Evolutionary conservation across 1,140 invertebrate genomes (phyloP), one percentile per base, ranked within the genome.

Genomic region (Drosophila orena): DNA sequence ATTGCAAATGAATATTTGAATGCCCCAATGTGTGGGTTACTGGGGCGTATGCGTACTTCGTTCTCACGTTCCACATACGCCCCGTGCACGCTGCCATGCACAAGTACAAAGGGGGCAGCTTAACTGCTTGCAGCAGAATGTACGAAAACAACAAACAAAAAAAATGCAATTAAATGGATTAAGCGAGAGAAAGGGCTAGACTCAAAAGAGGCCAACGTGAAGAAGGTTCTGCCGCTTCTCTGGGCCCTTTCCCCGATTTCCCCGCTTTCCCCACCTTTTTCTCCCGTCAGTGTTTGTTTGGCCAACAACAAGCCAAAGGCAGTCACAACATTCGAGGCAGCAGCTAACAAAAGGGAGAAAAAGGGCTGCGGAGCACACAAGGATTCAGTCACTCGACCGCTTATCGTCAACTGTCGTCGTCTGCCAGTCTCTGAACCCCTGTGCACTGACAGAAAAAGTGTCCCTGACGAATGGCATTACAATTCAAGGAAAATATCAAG

Each of bases 91-190:
- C 65, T 55, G 61, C 69, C 74, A 79, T 79, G 43, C 58, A 60
- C 64, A 47, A 65, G 52, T 68, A 59, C 71, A 77, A 77, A 65
- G 15, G 15, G n/a, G 14, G 35, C 24, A 27, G 38, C 61, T 79
- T 72, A 74, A 64, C 37, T 44, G 64, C 60, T 17, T 17, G 43
- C 62, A 30, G 14, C 35, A 61, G 54, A 57, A 57, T 35, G n/a
- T 22, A 46, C 34, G 22, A 22, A 61, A n/a, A n/a, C n/a, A n/a
- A n/a, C n/a, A n/a, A n/a, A n/a, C n/a, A n/a, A n/a, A n/a, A 17
- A 68, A 83, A 84, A 70, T 74, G 77, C 83, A 88, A 79, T 89
- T 83, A 76, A 79, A 84, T 79, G 68, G 59, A 79, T 88, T 83
- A 83, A 89, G 72, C 54, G 50, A 60, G 56, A 34, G 17, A 30